These are phyloP conservation scores for Hipparchia sbordonii DNA, from an alignment of 2,888 invertebrate species.

Conservation along the genomic window DNA sequence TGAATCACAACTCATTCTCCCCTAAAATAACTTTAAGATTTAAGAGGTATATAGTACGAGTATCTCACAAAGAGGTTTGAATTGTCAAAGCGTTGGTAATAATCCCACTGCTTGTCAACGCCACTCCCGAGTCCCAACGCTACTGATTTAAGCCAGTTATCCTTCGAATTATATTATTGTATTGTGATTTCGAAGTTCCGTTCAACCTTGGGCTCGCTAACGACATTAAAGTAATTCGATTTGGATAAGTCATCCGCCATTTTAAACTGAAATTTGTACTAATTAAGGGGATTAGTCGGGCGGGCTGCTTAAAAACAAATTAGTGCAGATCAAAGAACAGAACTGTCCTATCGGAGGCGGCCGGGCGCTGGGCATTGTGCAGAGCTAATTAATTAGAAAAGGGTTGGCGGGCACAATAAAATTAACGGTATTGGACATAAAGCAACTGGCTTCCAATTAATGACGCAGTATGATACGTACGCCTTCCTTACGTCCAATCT, in stretches of 20 bases:
- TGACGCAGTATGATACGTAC: neutral
- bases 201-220: conserved; percentile 5
- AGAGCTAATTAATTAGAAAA: conserved; percentile 39
- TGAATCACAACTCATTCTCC: too few species aligned
- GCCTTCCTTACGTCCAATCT: neutral
- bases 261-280: conserved; percentile 19
- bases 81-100: too few species aligned
- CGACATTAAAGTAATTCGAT: conserved; percentile 20
- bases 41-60: too few species aligned
- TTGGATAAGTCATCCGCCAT: conserved; percentile 20
- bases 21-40: too few species aligned
- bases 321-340: conserved; percentile 20
- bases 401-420: conserved; percentile 26
- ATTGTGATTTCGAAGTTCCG: conserved; percentile 4
- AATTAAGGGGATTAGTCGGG: conserved; percentile 17
- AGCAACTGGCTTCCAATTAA: conserved; percentile 19
- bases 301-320: conserved; percentile 19
- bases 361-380: conserved; percentile 24
- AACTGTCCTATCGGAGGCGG: conserved; percentile 23
- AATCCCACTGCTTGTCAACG: neutral
- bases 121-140: neutral
- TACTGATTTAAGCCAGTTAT: neutral
- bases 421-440: conserved; percentile 32
- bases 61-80: too few species aligned
- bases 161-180: neutral